Base-by-base conservation (phyloP, 2,888 invertebrate genomes). In the Xylophagus ater region DNA sequence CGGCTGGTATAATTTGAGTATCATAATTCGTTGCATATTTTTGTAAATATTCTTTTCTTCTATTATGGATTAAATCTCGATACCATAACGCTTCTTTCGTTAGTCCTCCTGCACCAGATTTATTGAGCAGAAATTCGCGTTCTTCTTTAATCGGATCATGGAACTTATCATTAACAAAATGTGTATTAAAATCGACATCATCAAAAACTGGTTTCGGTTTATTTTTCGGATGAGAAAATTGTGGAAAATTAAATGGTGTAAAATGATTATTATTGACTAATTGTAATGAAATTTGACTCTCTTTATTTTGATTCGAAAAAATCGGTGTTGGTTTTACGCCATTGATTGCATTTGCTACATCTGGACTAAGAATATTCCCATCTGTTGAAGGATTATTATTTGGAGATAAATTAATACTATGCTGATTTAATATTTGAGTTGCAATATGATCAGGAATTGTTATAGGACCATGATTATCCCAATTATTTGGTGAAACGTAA, bases 391-490 rank as follows among this genome's bases (percentile, higher is more conserved):
- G 46, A 36, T 37, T 49, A 40, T 53, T 44, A 3, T 52, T 47
- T 20, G 56, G 48, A 40, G 51, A 51, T 2, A 60, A 41, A 26
- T 60, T 58, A 3, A 62, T 46, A 3, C 58, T 53, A 37, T 55
- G 54, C 12, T 59, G 45, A 4, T 51, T 37, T 39, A 53, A 53
- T 6, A 62, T 46, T 15, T 52, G 43, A 19, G 55, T 36, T 0
- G 52, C 53, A 6, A 58, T 32, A 3, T n/a, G n/a, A n/a, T 50
- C 45, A 2, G 52, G 51, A n/a, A n/a, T n/a, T 2, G 54, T 51
- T 7, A 38, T 19, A 13, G 37, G 51, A 29, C 28, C 49, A 44
- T 1, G 51, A 13, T 32, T 19, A n/a, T 33, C 33, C 14, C 26
- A n/a, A n/a, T n/a, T n/a, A n/a, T n/a, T n/a, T n/a, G n/a, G 18